Evolutionary conservation across 2,797 vertebrate genomes (phyloP).

Genomic region (Phrynocephalus vlangalii): DNA sequence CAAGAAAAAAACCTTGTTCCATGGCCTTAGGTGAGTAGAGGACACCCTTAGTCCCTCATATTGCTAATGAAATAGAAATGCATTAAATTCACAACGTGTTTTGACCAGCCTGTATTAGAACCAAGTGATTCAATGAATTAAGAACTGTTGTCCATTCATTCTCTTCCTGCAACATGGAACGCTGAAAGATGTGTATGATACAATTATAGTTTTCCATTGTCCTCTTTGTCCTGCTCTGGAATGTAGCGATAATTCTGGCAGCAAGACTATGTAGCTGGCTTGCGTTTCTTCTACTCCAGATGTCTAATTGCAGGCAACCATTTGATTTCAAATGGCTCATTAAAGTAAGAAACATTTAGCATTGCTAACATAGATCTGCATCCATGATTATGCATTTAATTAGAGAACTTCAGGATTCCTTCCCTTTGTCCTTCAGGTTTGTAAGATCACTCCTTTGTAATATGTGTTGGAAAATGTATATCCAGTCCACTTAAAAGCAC

Average conservation of each 20-base stretch:
- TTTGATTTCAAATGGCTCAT: slow-evolving; percentile 84
- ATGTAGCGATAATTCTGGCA: slow-evolving; percentile 82
- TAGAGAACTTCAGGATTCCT: slow-evolving; percentile 68
- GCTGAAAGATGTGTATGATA: slow-evolving; percentile 80
- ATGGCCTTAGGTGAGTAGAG: slow-evolving; percentile 57
- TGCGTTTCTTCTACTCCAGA: slow-evolving; percentile 79
- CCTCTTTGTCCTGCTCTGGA: slow-evolving; percentile 83
- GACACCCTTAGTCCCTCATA: slow-evolving; percentile 53
- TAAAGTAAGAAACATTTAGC: slow-evolving; percentile 79
- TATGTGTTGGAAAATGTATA: slow-evolving; percentile 39
- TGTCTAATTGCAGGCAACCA: slow-evolving; percentile 85
- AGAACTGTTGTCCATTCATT: slow-evolving; percentile 80
- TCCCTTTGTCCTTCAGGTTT: slow-evolving; percentile 57
- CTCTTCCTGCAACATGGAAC: slow-evolving; percentile 85
- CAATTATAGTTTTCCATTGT: slow-evolving; percentile 82
- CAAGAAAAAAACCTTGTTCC: background rate
- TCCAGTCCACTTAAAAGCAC: background rate
- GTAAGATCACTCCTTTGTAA: slow-evolving; percentile 33
- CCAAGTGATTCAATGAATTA: slow-evolving; percentile 80
- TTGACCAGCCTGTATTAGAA: slow-evolving; percentile 78
- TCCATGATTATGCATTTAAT: slow-evolving; percentile 82
- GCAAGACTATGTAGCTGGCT: slow-evolving; percentile 73
- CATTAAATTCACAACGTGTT: slow-evolving; percentile 70
- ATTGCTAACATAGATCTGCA: slow-evolving; percentile 76
- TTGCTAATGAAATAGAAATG: slow-evolving; percentile 58